Evolutionary conservation across 2,797 vertebrate genomes (phyloP), one percentile per base, ranked within the genome.

Genomic region (Chrysocyon brachyurus): DNA sequence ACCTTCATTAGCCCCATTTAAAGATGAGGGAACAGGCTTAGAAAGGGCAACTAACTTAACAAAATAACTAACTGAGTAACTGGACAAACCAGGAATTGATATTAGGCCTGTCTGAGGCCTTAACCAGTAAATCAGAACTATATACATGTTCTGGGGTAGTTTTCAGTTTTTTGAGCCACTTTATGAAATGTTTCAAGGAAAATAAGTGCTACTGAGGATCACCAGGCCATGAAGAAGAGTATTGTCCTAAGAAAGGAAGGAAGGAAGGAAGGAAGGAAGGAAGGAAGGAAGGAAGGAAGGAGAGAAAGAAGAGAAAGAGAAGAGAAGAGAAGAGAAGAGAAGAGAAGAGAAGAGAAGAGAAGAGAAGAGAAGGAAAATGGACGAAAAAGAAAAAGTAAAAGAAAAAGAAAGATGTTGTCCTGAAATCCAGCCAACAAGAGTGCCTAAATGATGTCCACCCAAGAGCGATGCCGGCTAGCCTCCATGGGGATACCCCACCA

Each of bases 271-370:
- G 15, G 54, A 54, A 54, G 15, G 15, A 54, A 66, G 17, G 28
- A 3, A n/a, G 17, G 19, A 57, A 21, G 17, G 40, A 40, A 66
- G 52, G 15, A 64, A 66, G 31, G 15, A 66, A n/a, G 16, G 28
- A 31, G 31, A 8, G 28, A n/a, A 17, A 17, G 31, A 17, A n/a
- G 0, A 63, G 5, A 2, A 4, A 9, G 12, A 3, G 4, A 5
- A 61, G 10, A 12, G 0, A 0, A 16, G 4, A 26, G 2, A 8
- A 16, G 9, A 9, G 7, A 2, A 12, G 8, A 22, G 6, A 0
- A 22, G 7, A 12, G 22, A 3, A 21, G 21, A 19, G 15, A 19
- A 14, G 2, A 63, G 40, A 6, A 40, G 40, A 40, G 40, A 6
- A 40, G 40, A 6, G 40, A 4, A 24, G 12, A 5, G 61, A 6